Evolutionary conservation across 35 echinoderm and acorn worm genomes (phyloP).

Genomic region (Amphiura filiformis): DNA sequence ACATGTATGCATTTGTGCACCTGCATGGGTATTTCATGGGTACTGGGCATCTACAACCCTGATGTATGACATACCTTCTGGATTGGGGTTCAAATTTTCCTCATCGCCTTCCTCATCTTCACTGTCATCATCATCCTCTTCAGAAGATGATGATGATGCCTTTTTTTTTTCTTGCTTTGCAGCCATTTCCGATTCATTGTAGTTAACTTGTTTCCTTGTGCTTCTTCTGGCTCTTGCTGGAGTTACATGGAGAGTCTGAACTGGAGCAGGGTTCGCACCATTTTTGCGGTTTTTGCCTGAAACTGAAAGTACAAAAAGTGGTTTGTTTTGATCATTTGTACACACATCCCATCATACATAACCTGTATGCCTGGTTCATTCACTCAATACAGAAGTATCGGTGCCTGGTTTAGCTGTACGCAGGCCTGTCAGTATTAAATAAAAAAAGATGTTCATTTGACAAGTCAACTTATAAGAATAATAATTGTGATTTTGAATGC

Average conservation of each 20-base stretch:
- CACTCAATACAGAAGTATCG: too few relatives aligned
- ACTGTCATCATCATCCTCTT: slow-evolving; percentile 22
- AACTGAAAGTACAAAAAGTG: neutral
- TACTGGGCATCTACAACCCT: too few relatives aligned
- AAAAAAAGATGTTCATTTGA: too few relatives aligned
- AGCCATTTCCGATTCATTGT: slow-evolving; percentile 12
- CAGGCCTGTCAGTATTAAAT: too few relatives aligned
- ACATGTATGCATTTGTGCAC: too few relatives aligned
- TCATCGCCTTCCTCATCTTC: slow-evolving; percentile 38
- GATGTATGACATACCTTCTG: slow-evolving; percentile 14
- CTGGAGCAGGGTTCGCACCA: slow-evolving; percentile 7
- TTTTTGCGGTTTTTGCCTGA: slow-evolving; percentile 45
- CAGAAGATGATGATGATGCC: neutral
- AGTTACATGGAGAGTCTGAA: slow-evolving; percentile 44
- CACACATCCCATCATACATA: too few relatives aligned
- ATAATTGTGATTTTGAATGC: too few relatives aligned
- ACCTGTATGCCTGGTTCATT: too few relatives aligned
- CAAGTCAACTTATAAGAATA: too few relatives aligned
- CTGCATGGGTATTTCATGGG: too few relatives aligned
- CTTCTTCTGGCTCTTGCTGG: slow-evolving; percentile 25
- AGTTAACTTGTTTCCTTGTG: slow-evolving; percentile 53
- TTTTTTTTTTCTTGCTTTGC: neutral
- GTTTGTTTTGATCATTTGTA: neutral
- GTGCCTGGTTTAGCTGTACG: too few relatives aligned
- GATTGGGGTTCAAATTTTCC: slow-evolving; percentile 17